Conservation (phyloP, 2,888 invertebrate species). For the Drosophila mimica region DNA sequence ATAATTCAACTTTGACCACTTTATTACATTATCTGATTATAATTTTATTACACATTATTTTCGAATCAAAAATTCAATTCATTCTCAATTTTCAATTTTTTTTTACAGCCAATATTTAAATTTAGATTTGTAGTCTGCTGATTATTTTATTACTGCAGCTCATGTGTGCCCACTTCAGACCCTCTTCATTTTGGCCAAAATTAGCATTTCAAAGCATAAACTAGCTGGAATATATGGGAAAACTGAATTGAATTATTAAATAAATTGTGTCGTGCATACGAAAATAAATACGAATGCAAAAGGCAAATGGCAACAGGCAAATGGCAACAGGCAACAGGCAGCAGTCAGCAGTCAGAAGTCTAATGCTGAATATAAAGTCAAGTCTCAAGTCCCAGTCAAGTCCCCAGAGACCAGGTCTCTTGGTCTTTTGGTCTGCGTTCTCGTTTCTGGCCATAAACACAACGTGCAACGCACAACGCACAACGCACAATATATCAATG, state of each 20-base stretch:
- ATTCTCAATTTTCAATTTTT: neutral
- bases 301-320: neutral
- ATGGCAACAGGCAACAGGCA: neutral
- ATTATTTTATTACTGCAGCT: neutral
- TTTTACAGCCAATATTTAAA: neutral
- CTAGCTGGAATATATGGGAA: constrained; percentile 51
- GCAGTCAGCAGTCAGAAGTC: neutral
- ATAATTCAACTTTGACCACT: neutral
- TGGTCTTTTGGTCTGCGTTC: constrained; percentile 2
- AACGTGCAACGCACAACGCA: constrained; percentile 12
- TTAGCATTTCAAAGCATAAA: constrained; percentile 60
- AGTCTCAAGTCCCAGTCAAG: constrained; percentile 28
- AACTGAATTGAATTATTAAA: constrained; percentile 72
- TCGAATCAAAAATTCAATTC: neutral
- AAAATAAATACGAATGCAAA: constrained; percentile 20
- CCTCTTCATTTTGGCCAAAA: constrained; percentile 18
- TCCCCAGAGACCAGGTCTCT: constrained; percentile 31
- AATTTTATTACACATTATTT: neutral
- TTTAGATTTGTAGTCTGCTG: neutral
- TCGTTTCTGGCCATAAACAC: constrained; percentile 50
- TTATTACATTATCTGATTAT: neutral
- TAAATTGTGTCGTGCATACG: constrained; percentile 57
- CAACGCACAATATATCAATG: constrained; percentile 72
- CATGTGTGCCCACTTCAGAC: neutral
- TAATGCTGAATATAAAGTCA: neutral